Base-by-base conservation (phyloP, 2,113 vertebrate genomes). In the Tachysurus fulvidraco region DNA sequence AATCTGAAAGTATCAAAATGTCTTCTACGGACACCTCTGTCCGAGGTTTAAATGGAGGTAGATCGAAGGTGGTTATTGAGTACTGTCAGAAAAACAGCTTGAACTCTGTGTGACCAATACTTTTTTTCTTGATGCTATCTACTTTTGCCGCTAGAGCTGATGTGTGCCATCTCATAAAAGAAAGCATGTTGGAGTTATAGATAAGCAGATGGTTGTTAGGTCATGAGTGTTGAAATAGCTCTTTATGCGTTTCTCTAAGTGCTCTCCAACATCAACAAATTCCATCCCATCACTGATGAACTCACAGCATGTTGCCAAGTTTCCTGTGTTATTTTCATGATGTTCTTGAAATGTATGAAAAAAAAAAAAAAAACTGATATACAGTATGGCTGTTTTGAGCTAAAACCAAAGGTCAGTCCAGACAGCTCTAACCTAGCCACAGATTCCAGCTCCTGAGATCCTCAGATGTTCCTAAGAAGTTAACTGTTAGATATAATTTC, bases 221-320 rank as follows among this genome's bases (percentile, higher is more conserved):
- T 80, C 84, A 81, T 8, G 52, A 60, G 25, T 83, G 88, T 86
- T 89, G 52, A 82, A 88, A 84, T 60, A 62, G 23, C 25, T 36
- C 50, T 60, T 81, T 55, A 79, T 73, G 79, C 83, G 77, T 88
- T 79, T 83, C 62, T 25, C 81, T 64, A 65, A 59, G 52, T 6
- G 54, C 60, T 83, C 59, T 85, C 74, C 55, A 84, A 84, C 36
- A 86, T 64, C 65, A 88, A 89, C 84, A 90, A 83, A 83, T 55
- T 57, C 81, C 46, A 69, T 65, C 65, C 76, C 83, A 85, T 85
- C 64, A 73, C 67, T 65, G 57, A 44, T 81, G 81, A 88, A 73
- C n/a, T 41, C 62, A 81, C 64, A 41, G 64, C 44, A 81, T 44
- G 30, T 36, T 57, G 25, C 54, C 44, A 13, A 23, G 57, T 54